Percentiles rank a stretch among this genome's conserved stretches.
phyloP scores from a whole-genome alignment of 2,113 vertebrate species.

The Strix uralensis region DNA sequence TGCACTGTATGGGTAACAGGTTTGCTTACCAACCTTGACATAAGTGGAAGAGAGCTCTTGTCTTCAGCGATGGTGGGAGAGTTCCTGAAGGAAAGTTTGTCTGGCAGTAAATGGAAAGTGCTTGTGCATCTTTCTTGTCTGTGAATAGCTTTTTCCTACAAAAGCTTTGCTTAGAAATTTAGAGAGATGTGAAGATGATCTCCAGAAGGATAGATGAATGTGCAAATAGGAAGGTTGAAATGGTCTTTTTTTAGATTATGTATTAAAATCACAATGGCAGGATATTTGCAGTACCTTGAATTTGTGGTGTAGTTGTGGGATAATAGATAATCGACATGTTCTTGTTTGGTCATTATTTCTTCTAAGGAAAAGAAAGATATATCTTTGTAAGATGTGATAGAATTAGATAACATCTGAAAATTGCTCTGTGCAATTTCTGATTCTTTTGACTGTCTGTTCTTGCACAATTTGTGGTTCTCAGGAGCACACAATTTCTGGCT shows the following conservation, averaged over 20 bases:
- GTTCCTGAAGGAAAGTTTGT: neutral
- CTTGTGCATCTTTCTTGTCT: neutral
- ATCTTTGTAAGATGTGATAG: neutral
- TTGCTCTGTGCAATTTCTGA: neutral
- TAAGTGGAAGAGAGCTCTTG: neutral
- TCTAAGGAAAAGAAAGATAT: neutral
- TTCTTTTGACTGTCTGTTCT: neutral
- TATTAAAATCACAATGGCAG: neutral
- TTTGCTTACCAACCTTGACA: neutral
- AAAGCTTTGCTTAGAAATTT: neutral
- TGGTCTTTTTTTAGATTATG: neutral
- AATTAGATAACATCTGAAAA: neutral
- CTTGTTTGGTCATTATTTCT: neutral
- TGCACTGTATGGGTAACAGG: neutral
- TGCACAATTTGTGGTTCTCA: neutral
- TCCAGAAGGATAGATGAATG: neutral
- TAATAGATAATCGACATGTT: neutral
- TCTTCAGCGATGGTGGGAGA: neutral
- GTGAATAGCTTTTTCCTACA: neutral
- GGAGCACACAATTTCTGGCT: neutral
- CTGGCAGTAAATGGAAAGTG: neutral
- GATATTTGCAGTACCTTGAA: neutral
- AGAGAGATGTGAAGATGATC: neutral
- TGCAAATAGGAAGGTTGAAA: neutral
- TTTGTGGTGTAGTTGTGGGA: neutral